These are phyloP conservation scores for Criorhina ranunculi DNA, from an alignment of 2,888 invertebrate genomes.

Conservation along the genomic window DNA sequence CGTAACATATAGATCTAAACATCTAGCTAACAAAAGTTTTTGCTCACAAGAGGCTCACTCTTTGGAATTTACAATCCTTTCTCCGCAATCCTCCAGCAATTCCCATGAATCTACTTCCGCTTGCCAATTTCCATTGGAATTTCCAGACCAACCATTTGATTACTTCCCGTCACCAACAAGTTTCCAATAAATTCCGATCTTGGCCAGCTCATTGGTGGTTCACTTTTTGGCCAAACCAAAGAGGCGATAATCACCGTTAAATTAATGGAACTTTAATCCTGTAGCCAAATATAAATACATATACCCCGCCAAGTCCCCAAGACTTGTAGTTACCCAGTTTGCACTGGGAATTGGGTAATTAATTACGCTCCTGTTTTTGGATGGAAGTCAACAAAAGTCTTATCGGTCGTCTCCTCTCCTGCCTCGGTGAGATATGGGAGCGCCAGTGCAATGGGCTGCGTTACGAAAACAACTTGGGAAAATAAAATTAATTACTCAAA, in stretches of 20 bases:
- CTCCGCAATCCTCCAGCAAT: no score
- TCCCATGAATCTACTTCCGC: not conserved
- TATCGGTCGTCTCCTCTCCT: slow-evolving; percentile 22
- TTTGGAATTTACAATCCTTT: no score
- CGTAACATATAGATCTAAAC: no score
- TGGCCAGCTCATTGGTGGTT: not conserved
- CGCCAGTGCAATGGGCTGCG: not conserved
- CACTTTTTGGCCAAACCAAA: not conserved
- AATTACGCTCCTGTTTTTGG: slow-evolving; percentile 51
- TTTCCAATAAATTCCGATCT: slow-evolving; percentile 24
- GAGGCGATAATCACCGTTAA: slow-evolving; percentile 37
- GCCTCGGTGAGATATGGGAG: not conserved
- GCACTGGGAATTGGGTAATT: slow-evolving; percentile 44
- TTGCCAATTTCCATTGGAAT: not conserved
- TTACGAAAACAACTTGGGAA: slow-evolving; percentile 31
- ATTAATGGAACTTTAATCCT: slow-evolving; percentile 49
- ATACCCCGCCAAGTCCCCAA: not conserved
- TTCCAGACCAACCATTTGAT: slow-evolving; percentile 9
- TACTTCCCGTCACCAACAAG: slow-evolving; percentile 15
- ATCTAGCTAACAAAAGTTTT: no score
- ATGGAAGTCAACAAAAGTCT: slow-evolving; percentile 61
- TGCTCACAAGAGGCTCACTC: no score
- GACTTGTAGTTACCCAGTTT: not conserved
- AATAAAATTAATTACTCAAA: slow-evolving; percentile 75
- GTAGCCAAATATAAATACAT: not conserved